phyloP scores from a whole-genome alignment of 2,797 vertebrate species.

The Hypotaenidia philippensis region DNA sequence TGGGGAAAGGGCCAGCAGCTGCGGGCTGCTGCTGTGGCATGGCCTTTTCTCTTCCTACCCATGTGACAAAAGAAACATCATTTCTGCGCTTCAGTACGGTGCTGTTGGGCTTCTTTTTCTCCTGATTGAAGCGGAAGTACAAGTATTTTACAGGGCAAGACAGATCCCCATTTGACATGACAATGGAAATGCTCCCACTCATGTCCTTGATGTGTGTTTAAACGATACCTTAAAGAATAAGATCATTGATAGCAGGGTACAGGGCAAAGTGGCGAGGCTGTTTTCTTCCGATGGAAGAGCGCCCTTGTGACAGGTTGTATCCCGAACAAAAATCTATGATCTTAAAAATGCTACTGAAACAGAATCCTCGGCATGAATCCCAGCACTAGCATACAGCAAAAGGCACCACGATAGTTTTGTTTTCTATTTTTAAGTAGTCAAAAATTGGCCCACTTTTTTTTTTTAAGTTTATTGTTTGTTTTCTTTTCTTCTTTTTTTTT shows the following conservation, averaged over 20 bases:
- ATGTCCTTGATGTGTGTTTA: conserved; percentile 23
- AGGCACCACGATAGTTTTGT: conserved; percentile 98
- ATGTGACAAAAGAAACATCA: background rate
- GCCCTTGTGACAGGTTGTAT: conserved; percentile 49
- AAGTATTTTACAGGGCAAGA: conserved; percentile 51
- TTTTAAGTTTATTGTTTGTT: conserved; percentile 77
- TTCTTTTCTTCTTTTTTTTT: conserved; percentile 72
- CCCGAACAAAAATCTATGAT: conserved; percentile 72
- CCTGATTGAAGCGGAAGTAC: conserved; percentile 74
- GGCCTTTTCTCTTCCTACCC: background rate
- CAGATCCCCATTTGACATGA: conserved; percentile 32
- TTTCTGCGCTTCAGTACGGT: conserved; percentile 75
- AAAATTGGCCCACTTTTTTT: conserved; percentile 95
- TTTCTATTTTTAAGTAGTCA: conserved; percentile 96
- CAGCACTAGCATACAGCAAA: conserved; percentile 96
- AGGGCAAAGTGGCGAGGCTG: conserved; percentile 48
- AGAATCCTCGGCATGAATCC: conserved; percentile 89
- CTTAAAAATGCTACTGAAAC: conserved; percentile 95
- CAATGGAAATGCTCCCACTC: conserved; percentile 49
- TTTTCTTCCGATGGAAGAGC: conserved; percentile 42
- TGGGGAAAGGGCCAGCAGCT: background rate
- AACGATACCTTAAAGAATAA: conserved; percentile 58
- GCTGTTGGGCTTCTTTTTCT: conserved; percentile 66
- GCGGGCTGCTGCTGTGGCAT: background rate
- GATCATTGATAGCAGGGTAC: conserved; percentile 48